These are phyloP conservation scores for Cromileptes altivelis DNA, from an alignment of 2,113 vertebrate genomes.

Conservation along the genomic window DNA sequence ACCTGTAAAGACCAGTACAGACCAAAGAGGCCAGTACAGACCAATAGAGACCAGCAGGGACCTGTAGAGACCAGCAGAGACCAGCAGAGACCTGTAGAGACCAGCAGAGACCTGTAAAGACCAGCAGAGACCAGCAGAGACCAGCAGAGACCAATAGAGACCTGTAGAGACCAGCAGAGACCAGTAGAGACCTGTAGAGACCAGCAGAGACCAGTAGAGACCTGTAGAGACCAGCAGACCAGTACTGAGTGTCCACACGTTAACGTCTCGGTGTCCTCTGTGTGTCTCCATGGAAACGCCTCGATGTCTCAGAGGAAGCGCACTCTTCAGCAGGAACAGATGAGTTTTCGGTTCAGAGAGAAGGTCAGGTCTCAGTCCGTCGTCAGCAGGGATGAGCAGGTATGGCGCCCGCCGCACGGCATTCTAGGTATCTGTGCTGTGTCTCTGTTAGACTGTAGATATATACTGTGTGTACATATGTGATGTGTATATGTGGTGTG, in stretches of 20 bases:
- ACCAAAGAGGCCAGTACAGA: too few relatives aligned
- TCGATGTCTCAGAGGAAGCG: conserved; percentile 69
- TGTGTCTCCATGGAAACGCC: not conserved
- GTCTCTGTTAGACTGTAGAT: too few relatives aligned
- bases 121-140: too few relatives aligned
- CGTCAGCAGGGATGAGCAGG: conserved; percentile 60
- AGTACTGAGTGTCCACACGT: not conserved
- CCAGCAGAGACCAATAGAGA: too few relatives aligned
- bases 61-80: not conserved
- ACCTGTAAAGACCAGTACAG: not conserved
- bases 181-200: too few relatives aligned
- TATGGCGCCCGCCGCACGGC: conserved; percentile 20
- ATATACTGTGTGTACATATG: too few relatives aligned
- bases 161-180: too few relatives aligned
- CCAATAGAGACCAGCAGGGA: not conserved
- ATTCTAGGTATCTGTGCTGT: conserved; percentile 6
- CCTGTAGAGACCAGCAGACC: too few relatives aligned
- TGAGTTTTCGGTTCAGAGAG: conserved; percentile 82
- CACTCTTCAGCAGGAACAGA: conserved; percentile 77
- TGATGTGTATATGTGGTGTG: too few relatives aligned
- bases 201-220: too few relatives aligned
- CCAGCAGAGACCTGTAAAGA: not conserved
- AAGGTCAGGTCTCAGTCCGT: conserved; percentile 67
- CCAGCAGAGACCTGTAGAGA: not conserved
- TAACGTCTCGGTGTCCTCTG: not conserved